Evolutionary conservation across 1,140 invertebrate species (phyloP).

Genomic region (Pissodes strobi): DNA sequence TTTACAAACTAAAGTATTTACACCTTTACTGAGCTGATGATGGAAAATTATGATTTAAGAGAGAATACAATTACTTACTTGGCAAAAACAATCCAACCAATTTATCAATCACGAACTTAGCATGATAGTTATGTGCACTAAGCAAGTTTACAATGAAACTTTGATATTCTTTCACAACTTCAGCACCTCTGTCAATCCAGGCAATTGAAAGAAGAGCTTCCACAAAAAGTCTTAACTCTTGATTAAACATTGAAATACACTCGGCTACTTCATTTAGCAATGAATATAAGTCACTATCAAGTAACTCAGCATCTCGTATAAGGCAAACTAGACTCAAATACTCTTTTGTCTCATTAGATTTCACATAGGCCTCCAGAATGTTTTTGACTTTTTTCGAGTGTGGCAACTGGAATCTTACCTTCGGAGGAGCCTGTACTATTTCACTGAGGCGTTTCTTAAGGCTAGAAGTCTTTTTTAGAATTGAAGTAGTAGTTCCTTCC

Average conservation of each 20-base stretch:
- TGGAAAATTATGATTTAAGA: too few species aligned
- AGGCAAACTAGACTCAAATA: slow-evolving; percentile 50
- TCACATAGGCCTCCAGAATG: slow-evolving; percentile 45
- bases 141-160: slow-evolving; percentile 67
- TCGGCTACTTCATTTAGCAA: slow-evolving; percentile 61
- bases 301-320: slow-evolving; percentile 51
- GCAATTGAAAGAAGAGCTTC: slow-evolving; percentile 65
- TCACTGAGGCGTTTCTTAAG: slow-evolving; percentile 37
- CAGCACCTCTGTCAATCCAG: slow-evolving; percentile 60
- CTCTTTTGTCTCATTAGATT: slow-evolving; percentile 37
- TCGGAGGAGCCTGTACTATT: slow-evolving; percentile 36
- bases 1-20: too few species aligned
- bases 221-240: slow-evolving; percentile 63
- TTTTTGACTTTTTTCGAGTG: slow-evolving; percentile 47
- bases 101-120: slow-evolving; percentile 62
- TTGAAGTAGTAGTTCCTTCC: slow-evolving; percentile 31
- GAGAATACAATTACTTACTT: too few species aligned
- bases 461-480: slow-evolving; percentile 39
- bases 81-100: slow-evolving; percentile 63
- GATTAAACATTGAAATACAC: slow-evolving; percentile 63
- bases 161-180: slow-evolving; percentile 61
- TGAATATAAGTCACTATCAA: slow-evolving; percentile 63
- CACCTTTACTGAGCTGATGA: too few species aligned
- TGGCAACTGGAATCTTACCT: slow-evolving; percentile 52
- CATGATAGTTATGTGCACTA: slow-evolving; percentile 65